Percentiles rank a stretch among this genome's conserved stretches.
Conservation (phyloP, 2,888 invertebrate species). For the Dicyrtomina minuta region DNA sequence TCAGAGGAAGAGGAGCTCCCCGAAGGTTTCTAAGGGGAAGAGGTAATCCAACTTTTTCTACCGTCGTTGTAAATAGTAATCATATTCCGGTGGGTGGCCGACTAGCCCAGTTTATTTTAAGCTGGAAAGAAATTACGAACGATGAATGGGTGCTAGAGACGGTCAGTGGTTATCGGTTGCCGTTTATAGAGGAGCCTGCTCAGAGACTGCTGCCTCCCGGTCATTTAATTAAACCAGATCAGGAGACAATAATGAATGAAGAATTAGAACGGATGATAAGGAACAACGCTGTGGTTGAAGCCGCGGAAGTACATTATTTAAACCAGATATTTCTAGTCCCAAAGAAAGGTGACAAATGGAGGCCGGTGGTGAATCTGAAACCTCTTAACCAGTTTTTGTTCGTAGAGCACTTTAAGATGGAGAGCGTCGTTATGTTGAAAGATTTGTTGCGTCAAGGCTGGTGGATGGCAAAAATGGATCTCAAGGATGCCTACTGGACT, state of each 20-base stretch:
- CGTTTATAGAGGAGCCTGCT: background rate
- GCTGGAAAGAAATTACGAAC: conserved; percentile 4
- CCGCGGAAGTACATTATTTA: conserved; percentile 7
- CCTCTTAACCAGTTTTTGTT: conserved; percentile 23
- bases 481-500: conserved; percentile 33
- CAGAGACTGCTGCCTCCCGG: background rate
- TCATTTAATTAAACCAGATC: background rate
- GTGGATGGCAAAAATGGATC: conserved; percentile 33
- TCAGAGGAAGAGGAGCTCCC: too few species aligned
- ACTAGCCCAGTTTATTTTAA: too few species aligned
- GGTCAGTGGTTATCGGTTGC: background rate
- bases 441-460: conserved; percentile 1
- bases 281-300: background rate
- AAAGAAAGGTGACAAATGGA: conserved; percentile 18
- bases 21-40: too few species aligned
- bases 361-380: conserved; percentile 34
- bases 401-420: conserved; percentile 37
- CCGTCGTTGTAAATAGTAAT: too few species aligned
- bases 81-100: background rate
- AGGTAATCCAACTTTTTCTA: too few species aligned
- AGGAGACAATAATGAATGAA: background rate
- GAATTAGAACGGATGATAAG: background rate
- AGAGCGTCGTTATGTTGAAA: conserved; percentile 15
- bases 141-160: conserved; percentile 5
- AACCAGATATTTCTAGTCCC: conserved; percentile 31